Evolutionary conservation across 1,140 invertebrate species (phyloP), one percentile per base, ranked within the genome.

Genomic region (Eriosoma lanigerum): DNA sequence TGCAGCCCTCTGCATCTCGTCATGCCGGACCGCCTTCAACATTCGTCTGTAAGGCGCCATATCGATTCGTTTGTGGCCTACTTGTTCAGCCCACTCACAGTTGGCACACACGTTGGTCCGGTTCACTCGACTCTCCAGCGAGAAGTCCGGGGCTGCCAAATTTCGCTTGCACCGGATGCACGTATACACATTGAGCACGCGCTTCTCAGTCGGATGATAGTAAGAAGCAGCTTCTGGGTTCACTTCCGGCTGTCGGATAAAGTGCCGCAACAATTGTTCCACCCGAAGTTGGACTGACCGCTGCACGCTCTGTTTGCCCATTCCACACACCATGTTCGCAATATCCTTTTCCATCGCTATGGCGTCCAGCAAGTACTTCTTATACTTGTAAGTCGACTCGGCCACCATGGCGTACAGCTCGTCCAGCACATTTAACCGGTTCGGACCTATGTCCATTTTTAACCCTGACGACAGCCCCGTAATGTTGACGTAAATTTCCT

Each of bases 331-430:
- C 72, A 88, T 85, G 0, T 87, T 85, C 12, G 90, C 84, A 17
- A 92, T 85, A 78, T 88, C 86, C 68, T 89, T 88, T 83, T 91
- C 90, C 83, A 90, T 87, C 73, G 91, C 89, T 19, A 92, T 84
- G 5, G 92, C 85, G 24, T 84, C 84, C 24, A 88, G 86, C 29
- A 92, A 86, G 82, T 90, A 86, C 62, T 89, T 86, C 1, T 88
- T 87, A n/a, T 81, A 82, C 12, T 82, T 78, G 38, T 46, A 89
- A 83, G 83, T 89, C 90, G 54, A 87, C 84, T 81, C 90, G 89
- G 66, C 84, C 29, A 92, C 82, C 1, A 87, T 85, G 78, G 87
- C 86, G 83, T 89, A 89, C 83, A 91, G 85, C 62, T 88, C 87
- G 0, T 89, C 85, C 6, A 92, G 85, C 56, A 89, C 85, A 81